A percentile compares a stretch with the other conserved stretches of the same genome.
Conservation (phyloP, 1,140 invertebrate genomes). For the Meteorus sp. region DNA sequence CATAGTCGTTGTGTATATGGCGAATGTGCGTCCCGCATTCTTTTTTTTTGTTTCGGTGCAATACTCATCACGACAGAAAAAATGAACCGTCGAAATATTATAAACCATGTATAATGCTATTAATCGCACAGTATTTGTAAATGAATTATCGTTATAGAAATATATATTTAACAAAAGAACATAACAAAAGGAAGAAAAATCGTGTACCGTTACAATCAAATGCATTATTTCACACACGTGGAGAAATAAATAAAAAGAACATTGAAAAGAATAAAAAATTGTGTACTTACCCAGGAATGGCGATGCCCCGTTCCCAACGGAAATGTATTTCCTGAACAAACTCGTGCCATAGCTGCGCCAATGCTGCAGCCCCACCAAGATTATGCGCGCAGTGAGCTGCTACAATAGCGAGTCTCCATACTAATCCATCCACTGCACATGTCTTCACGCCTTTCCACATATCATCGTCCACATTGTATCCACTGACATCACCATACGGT, state of each 20-base stretch:
- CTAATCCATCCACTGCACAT: constrained; percentile 74
- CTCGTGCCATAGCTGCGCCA: constrained; percentile 92
- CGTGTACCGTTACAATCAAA: constrained; percentile 14
- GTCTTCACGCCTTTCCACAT: constrained; percentile 69
- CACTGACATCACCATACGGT: constrained; percentile 43
- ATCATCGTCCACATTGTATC: constrained; percentile 45
- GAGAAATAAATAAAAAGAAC: background rate
- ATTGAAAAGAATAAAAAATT: constrained; percentile 13
- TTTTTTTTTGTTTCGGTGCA: too few relatives aligned
- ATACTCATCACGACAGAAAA: too few relatives aligned
- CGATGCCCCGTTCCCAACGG: constrained; percentile 80
- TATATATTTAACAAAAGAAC: too few relatives aligned
- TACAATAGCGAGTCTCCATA: constrained; percentile 82
- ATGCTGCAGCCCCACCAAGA: constrained; percentile 75
- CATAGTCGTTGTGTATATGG: background rate
- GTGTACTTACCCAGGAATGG: constrained; percentile 81
- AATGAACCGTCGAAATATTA: too few relatives aligned
- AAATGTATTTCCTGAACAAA: constrained; percentile 87
- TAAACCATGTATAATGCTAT: too few relatives aligned
- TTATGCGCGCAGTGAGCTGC: constrained; percentile 77
- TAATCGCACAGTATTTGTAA: too few relatives aligned
- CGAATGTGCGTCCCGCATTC: background rate
- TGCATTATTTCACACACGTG: constrained; percentile 10
- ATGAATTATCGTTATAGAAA: constrained; percentile 3
- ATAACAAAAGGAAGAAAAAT: background rate